Base-by-base conservation (phyloP, 1,140 invertebrate species). In the Drosophila guanche region DNA sequence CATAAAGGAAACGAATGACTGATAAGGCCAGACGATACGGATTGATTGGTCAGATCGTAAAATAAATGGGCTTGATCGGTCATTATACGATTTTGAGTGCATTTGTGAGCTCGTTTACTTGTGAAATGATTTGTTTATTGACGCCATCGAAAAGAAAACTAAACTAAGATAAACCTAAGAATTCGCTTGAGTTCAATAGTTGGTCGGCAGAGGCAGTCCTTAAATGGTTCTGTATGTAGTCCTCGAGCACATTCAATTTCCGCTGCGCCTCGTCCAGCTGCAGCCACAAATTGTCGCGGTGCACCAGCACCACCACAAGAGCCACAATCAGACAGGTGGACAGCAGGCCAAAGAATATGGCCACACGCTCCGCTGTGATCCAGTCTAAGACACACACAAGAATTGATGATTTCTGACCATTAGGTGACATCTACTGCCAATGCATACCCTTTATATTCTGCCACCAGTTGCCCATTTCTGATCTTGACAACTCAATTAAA, bases 201-300 rank as follows among this genome's bases (percentile, higher is more conserved):
- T 47, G 45, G 2, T 57, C 20, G 23, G 40, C 5, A 23, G 14
- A 43, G 6, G n/a, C 46, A 2, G 47, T 16, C 8, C 51, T 29
- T 3, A 67, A 46, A 14, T 76, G 54, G 14, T 58, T 51, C 54
- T 84, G 75, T 50, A 90, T 86, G 25, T 83, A 89, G 22, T 69
- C 79, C 57, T 90, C 85, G 7, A 90, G 70, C 4, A 90, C 74
- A 51, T 90, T 81, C 33, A 90, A 57, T 50, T 84, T 90, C 37
- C 73, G 42, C n/a, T 50, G 68, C 2, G 78, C 67, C 33, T 90
- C 89, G 5, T 51, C 37, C 43, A 89, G 22, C 16, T 90, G 60
- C 10, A 52, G n/a, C 55, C 70, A 72, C 51, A 86, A 48, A 20
- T 66, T 77, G 22, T 75, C 60, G 59, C 77, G 77, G n/a, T 90